phyloP scores from a whole-genome alignment of 2,797 vertebrate species.

The Mormyrops attenuatus region DNA sequence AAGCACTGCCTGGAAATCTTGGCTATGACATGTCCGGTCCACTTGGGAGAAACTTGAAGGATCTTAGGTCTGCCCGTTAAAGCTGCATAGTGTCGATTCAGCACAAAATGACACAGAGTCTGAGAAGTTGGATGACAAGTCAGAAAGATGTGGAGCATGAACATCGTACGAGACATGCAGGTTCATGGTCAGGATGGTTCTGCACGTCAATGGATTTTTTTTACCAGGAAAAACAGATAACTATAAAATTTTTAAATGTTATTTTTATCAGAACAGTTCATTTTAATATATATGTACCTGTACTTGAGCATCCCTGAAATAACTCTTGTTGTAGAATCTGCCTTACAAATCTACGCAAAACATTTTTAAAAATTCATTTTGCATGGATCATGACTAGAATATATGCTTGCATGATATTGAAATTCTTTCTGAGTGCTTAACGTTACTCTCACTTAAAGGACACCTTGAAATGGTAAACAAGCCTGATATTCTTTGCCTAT shows the following conservation, averaged over 20 bases:
- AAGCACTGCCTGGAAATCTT: background rate
- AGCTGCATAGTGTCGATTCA: background rate
- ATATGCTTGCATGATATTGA: background rate
- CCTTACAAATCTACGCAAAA: background rate
- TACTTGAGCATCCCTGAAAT: background rate
- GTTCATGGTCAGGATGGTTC: background rate
- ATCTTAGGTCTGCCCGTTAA: background rate
- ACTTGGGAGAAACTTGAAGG: background rate
- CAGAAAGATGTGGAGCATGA: background rate
- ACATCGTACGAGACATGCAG: background rate
- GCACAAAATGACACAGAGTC: background rate
- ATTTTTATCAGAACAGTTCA: background rate
- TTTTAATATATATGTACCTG: background rate
- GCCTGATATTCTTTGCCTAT: background rate
- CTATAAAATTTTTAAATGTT: background rate
- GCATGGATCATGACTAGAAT: background rate
- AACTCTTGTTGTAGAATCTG: background rate
- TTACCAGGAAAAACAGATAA: background rate
- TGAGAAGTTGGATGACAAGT: background rate
- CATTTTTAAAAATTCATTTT: background rate
- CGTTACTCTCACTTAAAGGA: background rate
- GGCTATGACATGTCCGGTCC: background rate
- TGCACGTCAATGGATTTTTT: background rate
- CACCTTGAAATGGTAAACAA: background rate
- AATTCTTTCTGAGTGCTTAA: background rate